A percentile compares a stretch with the other conserved stretches of the same genome.
Evolutionary conservation across 2,113 vertebrate species (phyloP).

Genomic region (Lynx canadensis): DNA sequence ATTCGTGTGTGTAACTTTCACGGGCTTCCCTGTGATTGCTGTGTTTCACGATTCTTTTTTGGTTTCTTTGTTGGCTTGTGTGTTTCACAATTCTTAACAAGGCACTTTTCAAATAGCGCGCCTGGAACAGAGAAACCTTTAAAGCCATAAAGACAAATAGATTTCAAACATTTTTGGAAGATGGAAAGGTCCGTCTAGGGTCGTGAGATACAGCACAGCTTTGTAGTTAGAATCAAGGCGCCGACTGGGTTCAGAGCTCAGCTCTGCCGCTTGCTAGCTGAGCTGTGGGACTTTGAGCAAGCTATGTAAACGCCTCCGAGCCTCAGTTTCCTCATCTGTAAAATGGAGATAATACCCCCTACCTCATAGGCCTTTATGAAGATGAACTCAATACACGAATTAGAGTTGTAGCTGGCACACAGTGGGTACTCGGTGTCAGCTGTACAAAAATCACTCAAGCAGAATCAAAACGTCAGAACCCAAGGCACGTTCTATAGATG

Average conservation of each 20-base stretch:
- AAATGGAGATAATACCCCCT: not conserved
- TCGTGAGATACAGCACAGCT: not conserved
- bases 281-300: not conserved
- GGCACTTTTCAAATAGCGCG: not conserved
- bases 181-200: not conserved
- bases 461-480: not conserved
- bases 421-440: not conserved
- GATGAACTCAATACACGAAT: not conserved
- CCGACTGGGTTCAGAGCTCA: not conserved
- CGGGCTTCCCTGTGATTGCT: not conserved
- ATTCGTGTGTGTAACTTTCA: not conserved
- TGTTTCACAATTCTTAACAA: too few relatives aligned
- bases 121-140: not conserved
- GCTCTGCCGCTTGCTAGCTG: not conserved
- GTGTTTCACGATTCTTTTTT: not conserved
- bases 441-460: not conserved
- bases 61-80: too few relatives aligned
- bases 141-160: not conserved
- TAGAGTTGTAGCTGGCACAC: not conserved
- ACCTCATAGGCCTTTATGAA: not conserved
- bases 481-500: not conserved
- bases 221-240: not conserved
- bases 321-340: not conserved
- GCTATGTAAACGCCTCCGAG: not conserved
- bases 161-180: constrained; percentile 1